Evolutionary conservation across 2,113 vertebrate genomes (phyloP), one percentile per base, ranked within the genome.

Genomic region (Myrmecobius fasciatus): DNA sequence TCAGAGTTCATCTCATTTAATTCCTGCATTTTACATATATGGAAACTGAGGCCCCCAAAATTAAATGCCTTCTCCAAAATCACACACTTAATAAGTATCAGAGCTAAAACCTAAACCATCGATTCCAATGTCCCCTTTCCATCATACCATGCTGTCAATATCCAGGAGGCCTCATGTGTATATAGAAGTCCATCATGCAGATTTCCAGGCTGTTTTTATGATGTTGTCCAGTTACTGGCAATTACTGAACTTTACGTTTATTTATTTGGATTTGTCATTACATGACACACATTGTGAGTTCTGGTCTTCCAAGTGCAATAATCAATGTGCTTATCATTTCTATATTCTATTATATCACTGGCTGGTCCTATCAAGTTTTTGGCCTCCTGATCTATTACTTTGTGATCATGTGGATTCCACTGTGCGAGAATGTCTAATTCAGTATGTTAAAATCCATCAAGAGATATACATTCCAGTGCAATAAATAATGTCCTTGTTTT

Each of bases 401-500:
- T n/a, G 36, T 22, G n/a, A 83, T 83, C 67, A 83, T 24, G n/a
- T 83, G 67, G 6, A 43, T 43, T 83, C 67, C 7, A 83, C 0
- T 83, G 17, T 43, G 9, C 91, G 47, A 60, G 90, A 43, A 91
- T 93, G 56, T 17, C 90, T 22, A 96, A 46, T 88, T 95, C 36
- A 83, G 25, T 89, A 92, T 94, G 53, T 94, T 96, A 31, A 96
- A 95, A 92, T 92, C 46, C 49, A 24, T 51, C 43, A 93, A 95
- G 47, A 93, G 67, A 22, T 91, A 96, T 52, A 36, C 8, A 52
- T 90, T 83, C 36, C 36, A 8, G 8, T 43, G 67, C 67, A 83
- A 43, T 43, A 83, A 89, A 90, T 8, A 93, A 94, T 53, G 22
- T 36, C 46, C 83, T 93, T 10, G 90, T 95, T 96, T 93, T 46